A percentile compares a stretch with the other conserved stretches of the same genome.
Evolutionary conservation across 2,113 vertebrate genomes (phyloP).

Genomic region (Vombatus ursinus): DNA sequence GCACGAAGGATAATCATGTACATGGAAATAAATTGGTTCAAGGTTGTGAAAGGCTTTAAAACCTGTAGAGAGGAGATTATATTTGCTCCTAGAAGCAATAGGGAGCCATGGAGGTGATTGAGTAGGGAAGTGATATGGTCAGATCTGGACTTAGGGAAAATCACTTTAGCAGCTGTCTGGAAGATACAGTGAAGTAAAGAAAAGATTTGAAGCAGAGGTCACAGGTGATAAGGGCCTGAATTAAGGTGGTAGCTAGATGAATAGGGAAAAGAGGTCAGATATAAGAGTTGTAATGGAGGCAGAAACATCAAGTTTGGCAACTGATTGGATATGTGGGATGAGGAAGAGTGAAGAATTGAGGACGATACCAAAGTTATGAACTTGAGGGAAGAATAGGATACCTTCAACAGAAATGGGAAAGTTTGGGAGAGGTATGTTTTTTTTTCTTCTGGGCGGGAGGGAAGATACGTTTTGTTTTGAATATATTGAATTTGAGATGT

Average conservation of each 20-base stretch:
- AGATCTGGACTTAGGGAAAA: background rate
- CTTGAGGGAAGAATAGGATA: no score
- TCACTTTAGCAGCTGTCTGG: background rate
- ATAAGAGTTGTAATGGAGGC: background rate
- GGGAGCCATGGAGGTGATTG: background rate
- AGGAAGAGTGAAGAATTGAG: background rate
- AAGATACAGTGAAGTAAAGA: no score
- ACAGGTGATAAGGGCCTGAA: background rate
- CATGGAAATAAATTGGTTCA: background rate
- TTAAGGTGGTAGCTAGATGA: background rate
- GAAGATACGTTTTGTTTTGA: no score
- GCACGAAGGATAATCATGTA: background rate
- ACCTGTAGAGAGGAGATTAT: background rate
- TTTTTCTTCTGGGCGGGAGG: no score
- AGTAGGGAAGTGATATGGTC: background rate
- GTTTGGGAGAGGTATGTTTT: no score
- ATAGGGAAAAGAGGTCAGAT: background rate
- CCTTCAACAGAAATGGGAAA: no score
- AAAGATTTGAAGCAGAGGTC: no score
- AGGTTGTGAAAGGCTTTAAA: background rate
- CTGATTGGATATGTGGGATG: background rate
- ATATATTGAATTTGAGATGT: no score
- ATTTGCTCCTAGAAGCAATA: background rate
- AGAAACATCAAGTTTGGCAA: background rate
- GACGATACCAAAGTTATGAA: no score